Conservation (phyloP, 2,113 vertebrate genomes). For the Siniperca chuatsi region DNA sequence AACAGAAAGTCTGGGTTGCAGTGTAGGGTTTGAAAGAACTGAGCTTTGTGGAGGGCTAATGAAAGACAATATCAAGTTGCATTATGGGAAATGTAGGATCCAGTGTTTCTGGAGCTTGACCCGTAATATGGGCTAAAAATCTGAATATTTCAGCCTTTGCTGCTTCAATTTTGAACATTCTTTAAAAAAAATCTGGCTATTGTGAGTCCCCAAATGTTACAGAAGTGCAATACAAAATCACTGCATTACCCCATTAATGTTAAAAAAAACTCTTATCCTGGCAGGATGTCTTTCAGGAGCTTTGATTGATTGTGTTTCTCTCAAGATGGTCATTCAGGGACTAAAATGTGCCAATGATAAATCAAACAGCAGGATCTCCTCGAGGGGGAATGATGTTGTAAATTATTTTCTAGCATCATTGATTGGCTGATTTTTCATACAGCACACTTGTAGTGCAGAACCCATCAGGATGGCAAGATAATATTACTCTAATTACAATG, state of each 20-base stretch:
- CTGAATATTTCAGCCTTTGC: not conserved
- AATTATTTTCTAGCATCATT: conserved; percentile 17
- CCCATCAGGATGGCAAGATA: not conserved
- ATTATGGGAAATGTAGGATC: conserved; percentile 4
- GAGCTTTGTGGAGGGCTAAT: not conserved
- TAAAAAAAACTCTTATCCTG: not conserved
- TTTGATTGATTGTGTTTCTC: conserved; percentile 33
- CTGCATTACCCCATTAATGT: not conserved
- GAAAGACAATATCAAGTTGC: not conserved
- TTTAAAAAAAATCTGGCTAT: not conserved
- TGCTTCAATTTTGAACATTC: not conserved
- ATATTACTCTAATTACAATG: not conserved
- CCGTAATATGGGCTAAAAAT: not conserved
- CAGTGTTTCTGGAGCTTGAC: not conserved
- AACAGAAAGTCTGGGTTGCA: too few relatives aligned
- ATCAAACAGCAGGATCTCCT: conserved; percentile 28
- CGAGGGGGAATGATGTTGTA: not conserved
- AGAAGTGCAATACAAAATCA: not conserved
- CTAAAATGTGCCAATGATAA: conserved; percentile 20
- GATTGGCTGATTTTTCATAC: not conserved
- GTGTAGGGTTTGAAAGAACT: not conserved
- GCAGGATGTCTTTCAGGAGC: conserved; percentile 19
- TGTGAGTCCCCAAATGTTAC: not conserved
- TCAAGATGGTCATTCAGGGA: conserved; percentile 51
- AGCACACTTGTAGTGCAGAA: too few relatives aligned